Percentiles rank a stretch among this genome's conserved stretches.
phyloP scores from a whole-genome alignment of 1,140 invertebrate genomes.

The Formica selysi region DNA sequence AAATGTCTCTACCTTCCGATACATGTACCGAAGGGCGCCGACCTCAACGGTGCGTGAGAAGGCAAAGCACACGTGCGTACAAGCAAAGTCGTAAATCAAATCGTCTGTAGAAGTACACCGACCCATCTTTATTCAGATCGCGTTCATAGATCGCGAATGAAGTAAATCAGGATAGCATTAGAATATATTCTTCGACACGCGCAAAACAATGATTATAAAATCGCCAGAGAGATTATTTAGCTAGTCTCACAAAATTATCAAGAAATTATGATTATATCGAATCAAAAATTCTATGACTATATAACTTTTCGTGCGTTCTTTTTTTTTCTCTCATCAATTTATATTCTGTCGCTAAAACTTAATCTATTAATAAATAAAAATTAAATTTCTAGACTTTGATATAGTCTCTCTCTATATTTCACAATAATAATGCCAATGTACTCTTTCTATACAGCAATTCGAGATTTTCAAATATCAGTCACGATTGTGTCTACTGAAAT shows the following conservation, averaged over 20 bases:
- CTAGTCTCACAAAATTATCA: too few relatives aligned
- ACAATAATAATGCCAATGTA: neutral
- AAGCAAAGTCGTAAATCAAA: slow-evolving; percentile 73
- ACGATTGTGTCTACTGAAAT: slow-evolving; percentile 35
- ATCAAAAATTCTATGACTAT: too few relatives aligned
- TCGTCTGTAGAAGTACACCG: slow-evolving; percentile 59
- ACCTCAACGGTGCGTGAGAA: slow-evolving; percentile 5
- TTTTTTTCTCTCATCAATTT: too few relatives aligned
- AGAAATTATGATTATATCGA: too few relatives aligned
- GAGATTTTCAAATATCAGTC: slow-evolving; percentile 27
- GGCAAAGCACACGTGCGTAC: slow-evolving; percentile 48
- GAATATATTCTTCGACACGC: neutral
- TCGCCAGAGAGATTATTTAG: neutral
- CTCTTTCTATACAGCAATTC: neutral
- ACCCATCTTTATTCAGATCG: slow-evolving; percentile 63
- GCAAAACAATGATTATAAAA: neutral
- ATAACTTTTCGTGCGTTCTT: too few relatives aligned
- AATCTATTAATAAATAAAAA: neutral
- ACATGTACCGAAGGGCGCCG: slow-evolving; percentile 9
- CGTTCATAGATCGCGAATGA: slow-evolving; percentile 35
- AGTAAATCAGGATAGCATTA: neutral
- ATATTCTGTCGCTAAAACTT: too few relatives aligned
- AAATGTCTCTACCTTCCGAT: slow-evolving; percentile 69
- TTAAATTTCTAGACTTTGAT: neutral
- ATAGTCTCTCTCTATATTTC: neutral